Conservation (phyloP, 2,797 vertebrate species). For the Scyliorhinus canicula region DNA sequence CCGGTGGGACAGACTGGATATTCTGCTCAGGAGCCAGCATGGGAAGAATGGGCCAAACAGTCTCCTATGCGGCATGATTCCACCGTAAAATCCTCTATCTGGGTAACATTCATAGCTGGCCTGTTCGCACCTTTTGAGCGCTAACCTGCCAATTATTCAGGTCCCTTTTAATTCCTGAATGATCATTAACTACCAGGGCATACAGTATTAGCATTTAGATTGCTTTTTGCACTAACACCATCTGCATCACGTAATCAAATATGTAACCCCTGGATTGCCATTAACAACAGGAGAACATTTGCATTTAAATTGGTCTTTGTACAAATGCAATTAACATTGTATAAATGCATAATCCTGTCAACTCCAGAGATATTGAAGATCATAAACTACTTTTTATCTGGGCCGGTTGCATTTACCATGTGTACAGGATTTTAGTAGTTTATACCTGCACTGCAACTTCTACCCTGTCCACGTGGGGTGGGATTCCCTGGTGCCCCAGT, state of each 20-base stretch:
- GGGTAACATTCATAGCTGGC: not conserved
- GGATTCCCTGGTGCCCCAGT: too few species aligned
- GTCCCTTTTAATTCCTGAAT: not conserved
- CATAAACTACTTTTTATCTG: not conserved
- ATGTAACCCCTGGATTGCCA: not conserved
- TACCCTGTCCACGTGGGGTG: not conserved
- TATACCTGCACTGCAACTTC: not conserved
- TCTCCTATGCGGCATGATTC: not conserved
- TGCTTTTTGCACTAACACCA: not conserved
- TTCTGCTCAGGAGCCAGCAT: not conserved
- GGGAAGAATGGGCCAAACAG: not conserved
- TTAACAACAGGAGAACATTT: not conserved
- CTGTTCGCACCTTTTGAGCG: not conserved
- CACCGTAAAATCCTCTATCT: not conserved
- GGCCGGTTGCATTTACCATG: not conserved
- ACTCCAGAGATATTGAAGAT: not conserved
- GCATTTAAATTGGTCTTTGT: constrained; percentile 18
- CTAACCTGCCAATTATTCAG: not conserved
- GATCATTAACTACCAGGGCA: not conserved
- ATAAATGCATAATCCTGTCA: not conserved
- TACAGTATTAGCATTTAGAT: constrained; percentile 31
- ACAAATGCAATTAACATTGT: not conserved
- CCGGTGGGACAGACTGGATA: not conserved
- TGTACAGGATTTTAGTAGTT: not conserved
- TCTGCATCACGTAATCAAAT: not conserved